Percentiles rank a stretch among this genome's conserved stretches.
Conservation (phyloP, 2,888 invertebrate species). For the Drosophila fulvimacula region DNA sequence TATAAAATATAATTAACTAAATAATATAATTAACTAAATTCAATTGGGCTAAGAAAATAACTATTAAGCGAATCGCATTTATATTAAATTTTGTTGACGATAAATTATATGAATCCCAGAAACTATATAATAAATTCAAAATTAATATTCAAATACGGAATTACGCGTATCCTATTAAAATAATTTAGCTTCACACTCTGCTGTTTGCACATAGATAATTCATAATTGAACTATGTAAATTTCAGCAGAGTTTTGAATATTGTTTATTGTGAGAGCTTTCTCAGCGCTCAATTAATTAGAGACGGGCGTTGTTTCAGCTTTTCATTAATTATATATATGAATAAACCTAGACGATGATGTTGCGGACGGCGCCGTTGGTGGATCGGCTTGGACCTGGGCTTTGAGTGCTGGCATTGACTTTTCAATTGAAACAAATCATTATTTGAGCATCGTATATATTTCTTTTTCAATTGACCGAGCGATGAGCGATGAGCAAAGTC, state of each 20-base stretch:
- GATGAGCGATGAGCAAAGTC: constrained; percentile 31
- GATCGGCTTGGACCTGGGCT: constrained; percentile 29
- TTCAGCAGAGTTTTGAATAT: constrained; percentile 23
- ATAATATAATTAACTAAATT: too few species aligned
- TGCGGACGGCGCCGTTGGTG: constrained; percentile 31
- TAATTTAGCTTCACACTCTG: neutral
- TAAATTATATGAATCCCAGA: neutral
- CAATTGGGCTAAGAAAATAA: too few species aligned
- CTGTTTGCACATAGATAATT: constrained; percentile 20
- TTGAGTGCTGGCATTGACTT: constrained; percentile 64
- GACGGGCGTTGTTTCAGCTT: constrained; percentile 30
- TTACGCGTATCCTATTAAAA: neutral
- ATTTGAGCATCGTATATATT: constrained; percentile 67
- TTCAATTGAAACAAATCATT: constrained; percentile 80
- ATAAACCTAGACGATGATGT: constrained; percentile 30
- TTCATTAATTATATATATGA: constrained; percentile 52
- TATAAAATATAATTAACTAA: too few species aligned
- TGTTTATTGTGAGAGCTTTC: constrained; percentile 32
- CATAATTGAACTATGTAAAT: constrained; percentile 49
- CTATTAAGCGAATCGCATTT: too few species aligned
- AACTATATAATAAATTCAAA: neutral
- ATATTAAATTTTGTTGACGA: too few species aligned
- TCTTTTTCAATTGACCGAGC: constrained; percentile 62
- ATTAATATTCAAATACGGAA: neutral
- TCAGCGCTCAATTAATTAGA: constrained; percentile 43